A percentile compares a stretch with the other conserved stretches of the same genome.
Evolutionary conservation across 2,888 invertebrate genomes (phyloP).

Genomic region (Drosophila tanythrix): DNA sequence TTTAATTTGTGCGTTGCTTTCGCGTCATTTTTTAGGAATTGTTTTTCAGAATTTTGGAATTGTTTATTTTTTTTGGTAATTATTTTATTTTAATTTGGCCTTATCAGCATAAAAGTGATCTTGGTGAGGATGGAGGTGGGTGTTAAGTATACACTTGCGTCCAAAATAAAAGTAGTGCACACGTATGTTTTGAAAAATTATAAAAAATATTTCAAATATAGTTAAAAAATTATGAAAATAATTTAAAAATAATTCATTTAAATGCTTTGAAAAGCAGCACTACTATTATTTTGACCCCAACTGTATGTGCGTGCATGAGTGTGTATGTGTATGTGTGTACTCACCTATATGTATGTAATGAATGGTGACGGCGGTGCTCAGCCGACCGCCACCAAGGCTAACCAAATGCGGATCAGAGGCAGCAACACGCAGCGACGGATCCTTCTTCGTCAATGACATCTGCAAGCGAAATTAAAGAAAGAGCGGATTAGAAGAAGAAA

Average conservation of each 20-base stretch:
- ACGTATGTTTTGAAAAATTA: not conserved
- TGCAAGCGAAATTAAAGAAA: slow-evolving; percentile 60
- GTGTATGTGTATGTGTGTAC: slow-evolving; percentile 41
- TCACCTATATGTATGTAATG: slow-evolving; percentile 95
- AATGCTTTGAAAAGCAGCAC: not conserved
- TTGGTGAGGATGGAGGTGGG: slow-evolving; percentile 33
- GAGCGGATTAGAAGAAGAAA: slow-evolving; percentile 1
- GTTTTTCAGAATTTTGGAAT: not conserved
- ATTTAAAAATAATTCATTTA: not conserved
- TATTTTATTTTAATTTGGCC: slow-evolving; percentile 16
- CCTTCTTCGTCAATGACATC: slow-evolving; percentile 85
- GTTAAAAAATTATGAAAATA: not conserved
- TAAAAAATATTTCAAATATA: not conserved
- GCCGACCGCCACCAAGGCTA: slow-evolving; percentile 94
- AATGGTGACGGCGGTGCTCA: slow-evolving; percentile 96
- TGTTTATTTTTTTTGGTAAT: slow-evolving; percentile 4
- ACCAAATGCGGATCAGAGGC: slow-evolving; percentile 96
- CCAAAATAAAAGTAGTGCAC: not conserved
- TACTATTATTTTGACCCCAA: not conserved
- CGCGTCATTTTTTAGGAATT: slow-evolving; percentile 36
- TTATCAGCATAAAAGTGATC: slow-evolving; percentile 70
- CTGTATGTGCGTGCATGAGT: not conserved
- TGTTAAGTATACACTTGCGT: not conserved
- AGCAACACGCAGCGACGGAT: slow-evolving; percentile 87
- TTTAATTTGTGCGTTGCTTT: slow-evolving; percentile 29